Evolutionary conservation across 2,113 vertebrate species (phyloP).

Genomic region (Dissostichus mawsoni): DNA sequence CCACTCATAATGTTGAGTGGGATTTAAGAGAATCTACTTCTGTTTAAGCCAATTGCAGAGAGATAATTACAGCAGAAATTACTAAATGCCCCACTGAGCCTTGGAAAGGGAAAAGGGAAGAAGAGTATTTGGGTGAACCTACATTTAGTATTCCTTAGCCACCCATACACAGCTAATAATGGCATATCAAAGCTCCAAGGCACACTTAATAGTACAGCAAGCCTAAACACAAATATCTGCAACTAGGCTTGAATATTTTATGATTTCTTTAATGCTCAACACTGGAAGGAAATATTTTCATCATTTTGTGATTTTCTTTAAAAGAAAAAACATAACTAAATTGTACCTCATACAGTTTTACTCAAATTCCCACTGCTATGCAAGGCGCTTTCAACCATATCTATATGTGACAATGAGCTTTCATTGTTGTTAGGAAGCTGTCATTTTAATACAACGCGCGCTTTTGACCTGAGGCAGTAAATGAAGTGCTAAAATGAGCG

Average conservation of each 20-base stretch:
- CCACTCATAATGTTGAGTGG: constrained; percentile 69
- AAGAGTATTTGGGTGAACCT: constrained; percentile 67
- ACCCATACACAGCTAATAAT: constrained; percentile 65
- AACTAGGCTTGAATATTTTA: constrained; percentile 48
- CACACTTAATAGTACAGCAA: constrained; percentile 54
- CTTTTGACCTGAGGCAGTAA: constrained; percentile 39
- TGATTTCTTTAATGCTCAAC: constrained; percentile 43
- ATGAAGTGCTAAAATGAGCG: constrained; percentile 61
- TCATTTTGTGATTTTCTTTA: constrained; percentile 24
- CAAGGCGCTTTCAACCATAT: neutral
- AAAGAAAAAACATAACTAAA: constrained; percentile 46
- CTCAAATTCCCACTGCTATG: constrained; percentile 26
- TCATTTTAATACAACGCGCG: constrained; percentile 51
- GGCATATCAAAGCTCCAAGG: constrained; percentile 55
- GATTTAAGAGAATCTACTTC: constrained; percentile 72
- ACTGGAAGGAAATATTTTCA: constrained; percentile 35
- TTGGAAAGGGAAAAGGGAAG: constrained; percentile 47
- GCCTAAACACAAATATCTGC: constrained; percentile 59
- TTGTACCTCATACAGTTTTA: constrained; percentile 38
- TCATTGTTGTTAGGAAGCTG: constrained; percentile 52
- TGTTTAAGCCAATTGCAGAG: constrained; percentile 64
- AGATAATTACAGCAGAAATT: constrained; percentile 75
- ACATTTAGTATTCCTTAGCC: constrained; percentile 70
- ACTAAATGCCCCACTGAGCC: constrained; percentile 68
- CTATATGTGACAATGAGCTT: constrained; percentile 31